Conservation (phyloP, 2,113 vertebrate species). For the Trogon melanurus region DNA sequence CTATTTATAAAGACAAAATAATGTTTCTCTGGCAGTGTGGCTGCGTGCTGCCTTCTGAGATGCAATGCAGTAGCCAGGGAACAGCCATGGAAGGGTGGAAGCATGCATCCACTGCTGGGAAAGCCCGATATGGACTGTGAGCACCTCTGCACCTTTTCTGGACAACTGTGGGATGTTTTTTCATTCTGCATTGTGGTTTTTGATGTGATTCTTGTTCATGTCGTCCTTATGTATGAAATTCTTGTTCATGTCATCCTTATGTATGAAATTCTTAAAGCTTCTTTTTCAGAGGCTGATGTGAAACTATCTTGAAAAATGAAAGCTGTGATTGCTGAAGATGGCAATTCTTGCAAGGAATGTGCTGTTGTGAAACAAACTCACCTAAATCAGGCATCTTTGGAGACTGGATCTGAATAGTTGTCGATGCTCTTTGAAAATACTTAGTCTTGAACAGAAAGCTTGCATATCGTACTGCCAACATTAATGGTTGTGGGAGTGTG, state of each 20-base stretch:
- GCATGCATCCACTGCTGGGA: neutral
- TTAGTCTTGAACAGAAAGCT: neutral
- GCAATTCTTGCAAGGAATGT: neutral
- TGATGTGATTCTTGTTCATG: neutral
- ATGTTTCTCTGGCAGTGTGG: neutral
- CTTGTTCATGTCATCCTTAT: neutral
- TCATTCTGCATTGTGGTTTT: neutral
- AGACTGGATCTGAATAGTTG: neutral
- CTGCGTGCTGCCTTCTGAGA: neutral
- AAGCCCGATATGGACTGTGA: neutral
- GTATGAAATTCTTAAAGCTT: neutral
- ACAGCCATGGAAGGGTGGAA: neutral
- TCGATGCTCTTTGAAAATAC: neutral
- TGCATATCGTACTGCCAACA: neutral
- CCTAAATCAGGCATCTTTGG: neutral
- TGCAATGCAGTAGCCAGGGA: neutral
- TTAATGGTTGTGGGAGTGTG: neutral
- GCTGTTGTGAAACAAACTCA: neutral
- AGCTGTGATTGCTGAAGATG: neutral
- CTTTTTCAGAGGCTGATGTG: neutral
- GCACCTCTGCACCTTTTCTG: neutral
- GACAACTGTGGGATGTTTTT: neutral
- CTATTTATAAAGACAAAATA: conserved; percentile 38
- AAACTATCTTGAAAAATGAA: neutral
- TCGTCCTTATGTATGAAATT: neutral